phyloP scores from a whole-genome alignment of 2,797 vertebrate genomes.

The Falco columbarius region DNA sequence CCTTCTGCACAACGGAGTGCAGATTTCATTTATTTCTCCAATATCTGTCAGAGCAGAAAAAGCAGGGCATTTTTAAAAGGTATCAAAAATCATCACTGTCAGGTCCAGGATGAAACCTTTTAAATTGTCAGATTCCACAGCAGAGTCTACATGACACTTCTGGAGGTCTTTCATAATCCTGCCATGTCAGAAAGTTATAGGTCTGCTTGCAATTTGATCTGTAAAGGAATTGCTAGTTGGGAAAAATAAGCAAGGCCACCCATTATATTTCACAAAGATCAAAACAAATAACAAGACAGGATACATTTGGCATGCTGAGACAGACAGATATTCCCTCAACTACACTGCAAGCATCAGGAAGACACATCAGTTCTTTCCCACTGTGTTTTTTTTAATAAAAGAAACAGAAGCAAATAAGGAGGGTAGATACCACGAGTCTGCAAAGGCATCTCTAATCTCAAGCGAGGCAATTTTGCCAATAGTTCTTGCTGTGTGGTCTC shows the following conservation, averaged over 20 bases:
- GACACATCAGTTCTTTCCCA: background rate
- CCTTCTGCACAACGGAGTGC: background rate
- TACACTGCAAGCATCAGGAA: background rate
- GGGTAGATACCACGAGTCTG: background rate
- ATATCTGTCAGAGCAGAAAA: background rate
- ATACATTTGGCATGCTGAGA: background rate
- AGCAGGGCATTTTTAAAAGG: background rate
- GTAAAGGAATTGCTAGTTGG: background rate
- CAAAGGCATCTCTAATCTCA: background rate
- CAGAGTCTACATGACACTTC: background rate
- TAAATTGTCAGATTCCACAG: constrained; percentile 5
- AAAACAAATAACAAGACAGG: background rate
- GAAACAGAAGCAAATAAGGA: background rate
- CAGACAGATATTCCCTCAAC: background rate
- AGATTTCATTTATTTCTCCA: background rate
- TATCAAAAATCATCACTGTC: background rate
- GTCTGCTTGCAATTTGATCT: background rate
- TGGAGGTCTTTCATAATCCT: background rate
- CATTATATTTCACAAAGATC: background rate
- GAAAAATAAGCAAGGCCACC: background rate
- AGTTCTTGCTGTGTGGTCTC: background rate
- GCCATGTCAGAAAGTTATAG: background rate
- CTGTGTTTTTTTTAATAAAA: background rate
- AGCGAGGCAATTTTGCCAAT: background rate
- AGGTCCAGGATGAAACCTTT: background rate